Evolutionary conservation across 2,113 vertebrate species (phyloP).

Genomic region (Perognathus longimembris): DNA sequence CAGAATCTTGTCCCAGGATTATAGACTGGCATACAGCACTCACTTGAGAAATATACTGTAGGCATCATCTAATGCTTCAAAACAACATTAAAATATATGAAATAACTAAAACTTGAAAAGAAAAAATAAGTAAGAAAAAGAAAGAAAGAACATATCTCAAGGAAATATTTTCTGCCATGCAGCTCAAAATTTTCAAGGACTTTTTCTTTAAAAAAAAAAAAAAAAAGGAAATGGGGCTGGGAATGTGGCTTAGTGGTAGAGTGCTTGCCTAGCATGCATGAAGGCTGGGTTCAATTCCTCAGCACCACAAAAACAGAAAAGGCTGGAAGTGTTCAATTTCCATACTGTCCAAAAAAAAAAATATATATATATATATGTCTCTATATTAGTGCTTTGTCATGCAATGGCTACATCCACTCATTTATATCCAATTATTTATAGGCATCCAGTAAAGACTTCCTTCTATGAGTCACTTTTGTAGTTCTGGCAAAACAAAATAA

Average conservation of each 20-base stretch:
- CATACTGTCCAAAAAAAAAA: background rate
- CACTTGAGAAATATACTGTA: background rate
- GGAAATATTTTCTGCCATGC: background rate
- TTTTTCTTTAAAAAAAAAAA: background rate
- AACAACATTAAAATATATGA: background rate
- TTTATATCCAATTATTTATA: background rate
- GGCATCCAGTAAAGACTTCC: background rate
- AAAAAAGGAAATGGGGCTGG: no score
- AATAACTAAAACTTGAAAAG: background rate
- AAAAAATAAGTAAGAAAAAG: background rate
- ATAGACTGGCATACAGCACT: background rate
- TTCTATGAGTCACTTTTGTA: background rate
- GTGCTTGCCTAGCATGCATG: no score
- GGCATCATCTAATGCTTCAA: background rate
- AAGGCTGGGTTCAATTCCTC: no score
- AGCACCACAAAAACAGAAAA: background rate
- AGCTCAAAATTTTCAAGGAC: background rate
- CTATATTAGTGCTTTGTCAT: background rate
- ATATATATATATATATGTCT: background rate
- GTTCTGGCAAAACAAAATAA: background rate
- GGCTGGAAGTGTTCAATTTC: conserved; percentile 8
- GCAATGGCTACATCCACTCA: background rate
- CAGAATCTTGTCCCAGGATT: background rate
- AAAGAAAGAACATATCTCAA: background rate
- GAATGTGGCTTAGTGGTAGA: no score